Base-by-base conservation (phyloP, 2,888 invertebrate species). In the Anoncus sp. region DNA sequence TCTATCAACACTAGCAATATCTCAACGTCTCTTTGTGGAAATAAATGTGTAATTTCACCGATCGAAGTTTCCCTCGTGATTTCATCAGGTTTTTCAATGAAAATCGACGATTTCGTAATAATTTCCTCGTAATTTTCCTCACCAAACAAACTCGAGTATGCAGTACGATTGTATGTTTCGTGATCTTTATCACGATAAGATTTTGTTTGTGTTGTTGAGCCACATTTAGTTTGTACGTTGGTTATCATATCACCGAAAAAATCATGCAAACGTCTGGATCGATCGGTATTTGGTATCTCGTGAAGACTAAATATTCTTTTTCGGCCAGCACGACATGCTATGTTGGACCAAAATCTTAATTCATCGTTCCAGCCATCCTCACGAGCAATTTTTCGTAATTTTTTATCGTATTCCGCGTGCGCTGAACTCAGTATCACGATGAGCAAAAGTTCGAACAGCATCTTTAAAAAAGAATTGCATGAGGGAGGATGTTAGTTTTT, bases 11-110 rank as follows among this genome's bases (percentile, higher is more conserved):
- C 2, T 3, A 82, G 10, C 2, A 76, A 24, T 10, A 76, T 65
- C 40, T 73, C 72, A 0, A 69, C 67, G 59, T 79, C 76, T 14
- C 27, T 47, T 1, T 55, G 22, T n/a, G 69, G 70, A 53, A 79
- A 73, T 5, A 78, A n/a, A 45, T 43, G 49, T n/a, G n/a, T n/a
- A 1, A 65, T 71, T 7, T 60, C 18, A 14, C 12, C 18, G 16
- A 35, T 16, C 10, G 51, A 35, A 1, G 45, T 55, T 9, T 12
- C n/a, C 4, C 4, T 38, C n/a, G 9, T 20, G 27, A 18, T 51
- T 5, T 51, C 47, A 1, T 35, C 59, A 14, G 22, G 1, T n/a
- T 40, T 16, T 27, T 63, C 59, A 1, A 65, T 31, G 18, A 47
- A 22, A 10, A 69, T 24, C 22, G 60, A 16, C 22, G 9, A 38